Evolutionary conservation across 2,113 vertebrate species (phyloP).

Genomic region (Lutjanus erythropterus): DNA sequence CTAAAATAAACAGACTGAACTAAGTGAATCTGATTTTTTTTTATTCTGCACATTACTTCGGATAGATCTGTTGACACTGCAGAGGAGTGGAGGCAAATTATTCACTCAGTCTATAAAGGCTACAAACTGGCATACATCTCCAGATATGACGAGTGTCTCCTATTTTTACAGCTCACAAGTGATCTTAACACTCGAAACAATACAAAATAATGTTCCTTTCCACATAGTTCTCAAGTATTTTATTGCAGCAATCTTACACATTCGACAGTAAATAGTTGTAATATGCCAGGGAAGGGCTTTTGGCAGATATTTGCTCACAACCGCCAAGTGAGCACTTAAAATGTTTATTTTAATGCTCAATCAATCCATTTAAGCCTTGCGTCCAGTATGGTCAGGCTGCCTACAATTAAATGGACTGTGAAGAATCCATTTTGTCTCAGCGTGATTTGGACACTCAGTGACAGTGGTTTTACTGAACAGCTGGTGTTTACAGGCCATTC

Average conservation of each 20-base stretch:
- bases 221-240: constrained; percentile 26
- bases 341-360: constrained; percentile 64
- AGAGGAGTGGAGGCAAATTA: constrained; percentile 7
- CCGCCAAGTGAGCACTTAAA: constrained; percentile 64
- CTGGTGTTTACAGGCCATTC: constrained; percentile 71
- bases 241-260: neutral
- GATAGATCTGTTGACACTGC: constrained; percentile 10
- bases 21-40: constrained; percentile 15
- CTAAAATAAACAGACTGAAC: constrained; percentile 41
- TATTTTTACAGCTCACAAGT: constrained; percentile 2
- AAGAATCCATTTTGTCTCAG: constrained; percentile 71
- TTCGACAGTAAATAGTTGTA: constrained; percentile 13
- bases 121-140: neutral
- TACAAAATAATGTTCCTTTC: constrained; percentile 21
- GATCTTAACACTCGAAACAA: neutral
- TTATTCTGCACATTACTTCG: constrained; percentile 3
- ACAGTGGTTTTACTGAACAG: constrained; percentile 69
- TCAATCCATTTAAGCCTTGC: constrained; percentile 53
- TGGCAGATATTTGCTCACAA: constrained; percentile 32
- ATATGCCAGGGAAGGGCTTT: constrained; percentile 15
- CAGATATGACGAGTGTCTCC: neutral
- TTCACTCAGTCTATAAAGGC: constrained; percentile 1
- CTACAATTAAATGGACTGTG: constrained; percentile 60
- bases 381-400: constrained; percentile 41
- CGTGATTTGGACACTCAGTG: constrained; percentile 57